These are phyloP conservation scores for Dasyprocta punctata DNA, from an alignment of 2,113 vertebrate species.

Conservation along the genomic window DNA sequence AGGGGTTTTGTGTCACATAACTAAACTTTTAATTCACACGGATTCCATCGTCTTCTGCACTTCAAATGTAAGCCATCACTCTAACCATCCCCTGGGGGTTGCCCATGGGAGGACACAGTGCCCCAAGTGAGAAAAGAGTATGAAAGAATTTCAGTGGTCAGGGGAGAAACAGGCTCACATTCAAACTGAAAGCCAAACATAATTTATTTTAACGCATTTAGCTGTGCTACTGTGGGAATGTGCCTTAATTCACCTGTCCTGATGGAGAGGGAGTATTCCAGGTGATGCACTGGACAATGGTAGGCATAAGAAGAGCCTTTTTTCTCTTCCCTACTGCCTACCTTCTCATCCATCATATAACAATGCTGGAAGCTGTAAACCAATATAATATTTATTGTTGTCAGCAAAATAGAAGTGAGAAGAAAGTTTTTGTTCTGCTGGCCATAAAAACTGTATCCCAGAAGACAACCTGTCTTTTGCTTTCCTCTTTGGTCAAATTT, in stretches of 20 bases:
- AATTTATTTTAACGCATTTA: neutral
- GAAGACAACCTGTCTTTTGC: slow-evolving; percentile 8
- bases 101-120: neutral
- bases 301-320: fast-evolving
- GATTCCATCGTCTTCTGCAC: neutral
- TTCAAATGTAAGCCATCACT: neutral
- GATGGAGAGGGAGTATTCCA: fast-evolving
- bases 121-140: neutral
- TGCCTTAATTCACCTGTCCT: too few relatives aligned
- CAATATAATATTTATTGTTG: neutral
- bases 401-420: neutral
- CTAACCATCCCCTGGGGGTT: neutral
- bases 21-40: neutral
- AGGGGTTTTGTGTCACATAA: neutral
- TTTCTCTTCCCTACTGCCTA: neutral
- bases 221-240: fast-evolving
- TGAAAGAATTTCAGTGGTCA: neutral
- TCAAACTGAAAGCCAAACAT: neutral
- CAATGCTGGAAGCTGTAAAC: neutral
- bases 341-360: neutral
- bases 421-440: neutral
- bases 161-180: neutral
- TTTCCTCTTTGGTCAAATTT: slow-evolving; percentile 20
- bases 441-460: slow-evolving; percentile 1
- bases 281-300: neutral